These are phyloP conservation scores for Stigmatopora argus DNA, from an alignment of 2,113 vertebrate genomes.

Conservation along the genomic window DNA sequence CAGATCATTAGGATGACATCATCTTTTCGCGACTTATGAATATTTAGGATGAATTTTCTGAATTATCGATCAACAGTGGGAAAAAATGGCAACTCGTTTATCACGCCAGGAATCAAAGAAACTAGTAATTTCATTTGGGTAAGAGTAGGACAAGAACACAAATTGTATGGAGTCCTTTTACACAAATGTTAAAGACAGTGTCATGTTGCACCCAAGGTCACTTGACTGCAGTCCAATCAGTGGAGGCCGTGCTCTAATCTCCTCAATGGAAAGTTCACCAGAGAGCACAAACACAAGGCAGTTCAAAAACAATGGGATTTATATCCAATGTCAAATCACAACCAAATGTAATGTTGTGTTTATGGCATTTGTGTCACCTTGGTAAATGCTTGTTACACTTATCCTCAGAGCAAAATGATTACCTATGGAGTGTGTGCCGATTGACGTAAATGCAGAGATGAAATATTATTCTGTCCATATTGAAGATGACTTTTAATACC, in stretches of 20 bases:
- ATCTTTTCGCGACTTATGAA: neutral
- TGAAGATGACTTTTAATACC: neutral
- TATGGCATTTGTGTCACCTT: neutral
- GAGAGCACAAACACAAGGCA: neutral
- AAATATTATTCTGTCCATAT: neutral
- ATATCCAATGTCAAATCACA: neutral
- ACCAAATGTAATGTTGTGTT: neutral
- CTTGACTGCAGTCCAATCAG: constrained; percentile 50
- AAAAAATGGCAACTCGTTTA: neutral
- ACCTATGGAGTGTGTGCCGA: neutral
- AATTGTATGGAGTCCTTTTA: constrained; percentile 26
- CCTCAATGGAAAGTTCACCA: neutral
- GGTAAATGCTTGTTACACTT: neutral
- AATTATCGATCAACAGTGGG: neutral
- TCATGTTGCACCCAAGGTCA: constrained; percentile 38
- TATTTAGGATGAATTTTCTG: neutral
- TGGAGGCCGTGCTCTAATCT: neutral
- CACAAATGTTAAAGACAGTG: constrained; percentile 45
- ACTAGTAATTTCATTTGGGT: constrained; percentile 20
- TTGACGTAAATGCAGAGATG: too few species aligned
- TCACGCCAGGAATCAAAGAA: constrained; percentile 1
- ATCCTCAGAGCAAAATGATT: neutral
- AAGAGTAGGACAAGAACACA: constrained; percentile 35
- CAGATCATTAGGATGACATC: constrained; percentile 2
- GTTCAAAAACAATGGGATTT: neutral